A percentile compares a stretch with the other conserved stretches of the same genome.
Conservation (phyloP, 2,113 vertebrate species). For the Melanerpes formicivorus region DNA sequence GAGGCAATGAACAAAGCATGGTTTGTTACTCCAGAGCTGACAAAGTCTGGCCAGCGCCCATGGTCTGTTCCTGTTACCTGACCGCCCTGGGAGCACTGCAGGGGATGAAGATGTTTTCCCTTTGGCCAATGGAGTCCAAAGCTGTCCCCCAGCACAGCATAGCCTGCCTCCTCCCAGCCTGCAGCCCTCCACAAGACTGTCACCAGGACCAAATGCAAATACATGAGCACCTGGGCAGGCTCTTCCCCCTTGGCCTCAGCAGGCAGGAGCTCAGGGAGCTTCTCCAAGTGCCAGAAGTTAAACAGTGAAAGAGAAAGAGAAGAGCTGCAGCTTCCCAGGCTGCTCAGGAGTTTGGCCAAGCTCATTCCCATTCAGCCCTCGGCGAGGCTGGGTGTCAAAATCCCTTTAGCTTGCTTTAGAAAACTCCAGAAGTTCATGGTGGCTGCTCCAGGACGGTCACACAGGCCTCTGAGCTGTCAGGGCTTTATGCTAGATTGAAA, state of each 20-base stretch:
- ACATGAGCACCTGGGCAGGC: not conserved
- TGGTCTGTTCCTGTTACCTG: slow-evolving; percentile 31
- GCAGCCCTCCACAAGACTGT: fast-evolving
- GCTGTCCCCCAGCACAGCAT: not conserved
- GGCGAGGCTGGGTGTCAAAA: not conserved
- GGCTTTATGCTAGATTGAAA: not conserved
- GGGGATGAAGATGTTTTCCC: slow-evolving; percentile 35
- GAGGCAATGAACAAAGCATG: slow-evolving; percentile 35
- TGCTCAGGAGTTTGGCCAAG: not conserved
- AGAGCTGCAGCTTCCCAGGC: not conserved
- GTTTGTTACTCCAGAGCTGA: slow-evolving; percentile 29
- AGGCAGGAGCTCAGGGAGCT: not conserved
- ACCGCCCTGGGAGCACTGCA: not conserved
- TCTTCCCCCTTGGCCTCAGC: not conserved
- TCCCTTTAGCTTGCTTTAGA: not conserved
- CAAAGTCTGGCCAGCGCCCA: not conserved
- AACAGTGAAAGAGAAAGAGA: not conserved
- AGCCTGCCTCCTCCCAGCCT: not conserved
- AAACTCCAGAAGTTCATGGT: fast-evolving
- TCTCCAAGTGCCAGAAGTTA: not conserved
- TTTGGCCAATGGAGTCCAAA: slow-evolving; percentile 1
- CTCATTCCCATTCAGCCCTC: not conserved
- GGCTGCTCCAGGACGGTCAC: not conserved
- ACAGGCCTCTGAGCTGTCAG: not conserved
- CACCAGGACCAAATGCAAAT: not conserved